phyloP scores from a whole-genome alignment of 2,888 invertebrate species.

The Himalopsyche tibetana region DNA sequence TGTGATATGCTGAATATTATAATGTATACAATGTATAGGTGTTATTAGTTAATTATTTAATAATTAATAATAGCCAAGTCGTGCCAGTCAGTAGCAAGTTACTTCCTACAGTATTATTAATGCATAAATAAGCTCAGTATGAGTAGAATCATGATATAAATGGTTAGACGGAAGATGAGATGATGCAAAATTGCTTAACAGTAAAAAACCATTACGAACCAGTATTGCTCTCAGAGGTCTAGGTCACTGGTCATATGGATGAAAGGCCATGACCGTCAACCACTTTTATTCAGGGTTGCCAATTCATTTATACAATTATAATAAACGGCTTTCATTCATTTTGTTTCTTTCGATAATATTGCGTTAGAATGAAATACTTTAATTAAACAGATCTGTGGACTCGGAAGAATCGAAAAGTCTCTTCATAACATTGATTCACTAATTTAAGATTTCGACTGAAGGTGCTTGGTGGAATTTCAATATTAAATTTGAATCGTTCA shows the following conservation, averaged over 20 bases:
- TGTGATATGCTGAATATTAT: too few species aligned
- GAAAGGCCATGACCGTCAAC: slow-evolving; percentile 8
- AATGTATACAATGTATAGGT: too few species aligned
- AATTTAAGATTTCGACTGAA: too few species aligned
- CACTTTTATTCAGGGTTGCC: background rate
- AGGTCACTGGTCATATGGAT: background rate
- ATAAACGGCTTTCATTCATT: too few species aligned
- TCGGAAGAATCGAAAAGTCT: too few species aligned
- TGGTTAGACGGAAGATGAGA: background rate
- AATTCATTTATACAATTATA: background rate
- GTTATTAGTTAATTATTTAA: too few species aligned
- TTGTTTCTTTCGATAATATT: too few species aligned
- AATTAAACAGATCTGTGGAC: too few species aligned
- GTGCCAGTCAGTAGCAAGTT: background rate
- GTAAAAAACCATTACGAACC: background rate
- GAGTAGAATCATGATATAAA: background rate
- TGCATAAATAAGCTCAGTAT: background rate
- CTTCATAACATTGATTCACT: too few species aligned
- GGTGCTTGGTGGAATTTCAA: too few species aligned
- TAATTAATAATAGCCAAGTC: background rate
- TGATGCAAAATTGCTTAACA: slow-evolving; percentile 2
- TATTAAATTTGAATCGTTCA: too few species aligned
- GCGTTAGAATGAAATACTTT: too few species aligned
- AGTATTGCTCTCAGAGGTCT: slow-evolving; percentile 16
- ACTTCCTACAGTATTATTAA: background rate